Conservation (phyloP, 2,888 invertebrate genomes). For the Suillia variegata region DNA sequence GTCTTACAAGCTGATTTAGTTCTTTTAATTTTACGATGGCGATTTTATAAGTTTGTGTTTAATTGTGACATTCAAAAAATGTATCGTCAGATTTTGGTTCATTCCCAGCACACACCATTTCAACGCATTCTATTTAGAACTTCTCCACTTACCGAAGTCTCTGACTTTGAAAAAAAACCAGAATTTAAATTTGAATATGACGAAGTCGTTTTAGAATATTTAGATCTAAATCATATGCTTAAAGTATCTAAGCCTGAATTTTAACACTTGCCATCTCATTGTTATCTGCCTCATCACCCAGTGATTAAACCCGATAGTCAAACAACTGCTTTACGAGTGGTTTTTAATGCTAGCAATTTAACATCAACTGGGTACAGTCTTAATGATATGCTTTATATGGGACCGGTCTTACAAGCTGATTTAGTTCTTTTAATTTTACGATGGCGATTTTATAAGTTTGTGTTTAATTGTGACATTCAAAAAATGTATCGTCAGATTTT, state of each 20-base stretch:
- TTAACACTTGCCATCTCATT: background rate
- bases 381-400: constrained; percentile 13
- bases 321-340: constrained; percentile 15
- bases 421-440: background rate
- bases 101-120: no score
- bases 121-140: no score
- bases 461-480: constrained; percentile 17
- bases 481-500: constrained; percentile 21
- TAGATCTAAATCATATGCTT: constrained; percentile 32
- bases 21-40: no score
- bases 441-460: constrained; percentile 5
- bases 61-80: no score
- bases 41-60: no score
- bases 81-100: no score
- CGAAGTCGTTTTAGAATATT: constrained; percentile 25
- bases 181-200: background rate
- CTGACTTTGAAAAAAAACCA: no score
- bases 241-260: background rate
- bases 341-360: constrained; percentile 21
- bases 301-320: constrained; percentile 9
- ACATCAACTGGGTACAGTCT: constrained; percentile 7
- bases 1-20: no score
- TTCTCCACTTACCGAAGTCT: no score
- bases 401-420: constrained; percentile 17
- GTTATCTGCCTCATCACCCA: constrained; percentile 17